Percentiles rank a stretch among this genome's conserved stretches.
These are phyloP conservation scores for Ibycter americanus DNA, from an alignment of 2,797 vertebrate genomes.

Conservation along the genomic window DNA sequence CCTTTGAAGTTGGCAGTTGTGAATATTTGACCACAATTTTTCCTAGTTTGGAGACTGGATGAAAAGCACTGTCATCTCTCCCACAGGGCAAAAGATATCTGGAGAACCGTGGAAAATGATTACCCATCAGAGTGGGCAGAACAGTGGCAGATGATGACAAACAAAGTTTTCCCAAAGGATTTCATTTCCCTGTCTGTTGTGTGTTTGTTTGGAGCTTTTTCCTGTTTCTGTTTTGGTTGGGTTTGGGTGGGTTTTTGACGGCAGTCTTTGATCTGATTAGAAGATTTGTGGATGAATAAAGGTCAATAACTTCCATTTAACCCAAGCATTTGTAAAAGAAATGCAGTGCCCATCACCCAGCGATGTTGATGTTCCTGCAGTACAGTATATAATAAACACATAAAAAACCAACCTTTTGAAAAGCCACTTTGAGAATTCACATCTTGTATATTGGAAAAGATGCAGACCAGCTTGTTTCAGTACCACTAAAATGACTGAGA, in stretches of 20 bases:
- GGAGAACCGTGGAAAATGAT: constrained; percentile 39
- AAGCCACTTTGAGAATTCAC: not conserved
- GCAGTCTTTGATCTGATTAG: not conserved
- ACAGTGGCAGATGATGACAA: not conserved
- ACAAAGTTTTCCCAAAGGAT: not conserved
- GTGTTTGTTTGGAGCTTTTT: not conserved
- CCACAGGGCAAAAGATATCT: constrained; percentile 42
- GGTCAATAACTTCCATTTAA: not conserved
- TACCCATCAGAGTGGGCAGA: constrained; percentile 41
- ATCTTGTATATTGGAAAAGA: not conserved
- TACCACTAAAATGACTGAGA: not conserved
- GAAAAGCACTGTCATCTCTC: constrained; percentile 71
- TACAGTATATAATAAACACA: not conserved
- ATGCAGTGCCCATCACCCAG: fast-evolving
- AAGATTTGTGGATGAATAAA: not conserved
- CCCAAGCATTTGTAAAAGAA: not conserved
- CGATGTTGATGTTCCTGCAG: not conserved
- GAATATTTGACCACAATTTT: constrained; percentile 76
- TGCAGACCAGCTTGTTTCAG: not conserved
- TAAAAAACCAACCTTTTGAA: not conserved
- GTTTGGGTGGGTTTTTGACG: not conserved
- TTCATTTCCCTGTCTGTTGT: not conserved
- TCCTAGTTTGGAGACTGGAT: constrained; percentile 56
- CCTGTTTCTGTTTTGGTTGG: not conserved
- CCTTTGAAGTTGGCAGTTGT: constrained; percentile 86